These are phyloP conservation scores for Magallana gigas DNA, from an alignment of 1,140 invertebrate genomes.

Conservation along the genomic window DNA sequence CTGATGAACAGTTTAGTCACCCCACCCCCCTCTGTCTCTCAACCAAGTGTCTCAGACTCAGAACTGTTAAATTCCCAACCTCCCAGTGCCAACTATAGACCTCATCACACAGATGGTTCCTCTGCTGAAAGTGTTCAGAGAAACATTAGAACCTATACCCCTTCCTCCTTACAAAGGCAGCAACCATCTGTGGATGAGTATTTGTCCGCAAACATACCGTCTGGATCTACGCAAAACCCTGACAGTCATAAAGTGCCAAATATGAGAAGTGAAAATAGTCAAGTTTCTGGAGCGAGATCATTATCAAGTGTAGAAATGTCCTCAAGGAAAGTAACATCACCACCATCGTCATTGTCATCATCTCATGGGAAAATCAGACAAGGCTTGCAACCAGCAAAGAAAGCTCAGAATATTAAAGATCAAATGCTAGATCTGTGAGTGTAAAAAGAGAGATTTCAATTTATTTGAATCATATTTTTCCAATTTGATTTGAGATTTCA, in stretches of 20 bases:
- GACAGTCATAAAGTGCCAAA: neutral
- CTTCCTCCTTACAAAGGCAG: neutral
- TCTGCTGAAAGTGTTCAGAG: slow-evolving; percentile 33
- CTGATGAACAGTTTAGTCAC: slow-evolving; percentile 10
- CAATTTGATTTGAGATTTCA: neutral
- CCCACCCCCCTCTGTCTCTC: neutral
- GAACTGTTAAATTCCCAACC: slow-evolving; percentile 29
- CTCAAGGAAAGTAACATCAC: neutral
- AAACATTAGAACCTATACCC: neutral
- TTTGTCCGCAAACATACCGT: neutral
- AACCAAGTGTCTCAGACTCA: slow-evolving; percentile 29
- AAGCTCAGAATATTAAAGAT: neutral
- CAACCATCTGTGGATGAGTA: neutral
- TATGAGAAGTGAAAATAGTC: neutral
- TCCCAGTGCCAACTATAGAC: neutral
- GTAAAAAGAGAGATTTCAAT: neutral
- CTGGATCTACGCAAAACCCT: neutral
- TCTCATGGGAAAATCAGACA: neutral
- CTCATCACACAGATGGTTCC: slow-evolving; percentile 22
- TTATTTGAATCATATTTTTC: neutral
- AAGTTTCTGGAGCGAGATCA: neutral
- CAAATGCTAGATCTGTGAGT: slow-evolving; percentile 5
- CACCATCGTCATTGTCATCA: no score
- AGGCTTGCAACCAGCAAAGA: neutral
- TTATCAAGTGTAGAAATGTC: neutral